These are phyloP conservation scores for Nomada fabriciana DNA, from an alignment of 2,888 invertebrate genomes.

Conservation along the genomic window DNA sequence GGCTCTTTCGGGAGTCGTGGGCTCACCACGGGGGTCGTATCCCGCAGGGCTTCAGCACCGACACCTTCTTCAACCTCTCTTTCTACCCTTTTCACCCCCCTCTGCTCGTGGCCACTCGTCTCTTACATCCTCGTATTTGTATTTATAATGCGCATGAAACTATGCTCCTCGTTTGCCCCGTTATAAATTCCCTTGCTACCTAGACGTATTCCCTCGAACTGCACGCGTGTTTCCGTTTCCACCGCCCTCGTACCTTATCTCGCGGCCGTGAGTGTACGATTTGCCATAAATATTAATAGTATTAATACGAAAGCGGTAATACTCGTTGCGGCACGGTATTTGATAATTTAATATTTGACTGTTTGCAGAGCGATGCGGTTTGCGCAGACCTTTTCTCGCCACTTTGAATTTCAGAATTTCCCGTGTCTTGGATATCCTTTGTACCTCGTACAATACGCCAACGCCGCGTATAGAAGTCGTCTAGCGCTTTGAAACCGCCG, in stretches of 20 bases:
- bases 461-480: constrained; percentile 7
- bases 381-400: constrained; percentile 29
- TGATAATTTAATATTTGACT: constrained; percentile 43
- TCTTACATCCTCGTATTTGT: constrained; percentile 46
- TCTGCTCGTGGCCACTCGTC: constrained; percentile 23
- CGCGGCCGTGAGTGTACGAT: not conserved
- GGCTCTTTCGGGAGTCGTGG: constrained; percentile 83
- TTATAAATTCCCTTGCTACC: constrained; percentile 23
- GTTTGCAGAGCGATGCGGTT: constrained; percentile 24
- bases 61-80: constrained; percentile 75
- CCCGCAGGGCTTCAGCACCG: constrained; percentile 81
- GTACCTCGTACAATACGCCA: constrained; percentile 23
- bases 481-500: constrained; percentile 47
- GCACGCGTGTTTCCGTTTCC: not conserved
- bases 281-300: constrained; percentile 27
- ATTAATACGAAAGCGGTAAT: constrained; percentile 24
- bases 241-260: not conserved
- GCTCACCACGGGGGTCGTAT: constrained; percentile 83
- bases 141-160: constrained; percentile 44
- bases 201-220: not conserved
- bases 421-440: constrained; percentile 38
- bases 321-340: constrained; percentile 27
- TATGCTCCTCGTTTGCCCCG: constrained; percentile 5
- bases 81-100: constrained; percentile 29
- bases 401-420: constrained; percentile 41